These are phyloP conservation scores for Taxidea taxus DNA, from an alignment of 2,113 vertebrate genomes.

Conservation along the genomic window DNA sequence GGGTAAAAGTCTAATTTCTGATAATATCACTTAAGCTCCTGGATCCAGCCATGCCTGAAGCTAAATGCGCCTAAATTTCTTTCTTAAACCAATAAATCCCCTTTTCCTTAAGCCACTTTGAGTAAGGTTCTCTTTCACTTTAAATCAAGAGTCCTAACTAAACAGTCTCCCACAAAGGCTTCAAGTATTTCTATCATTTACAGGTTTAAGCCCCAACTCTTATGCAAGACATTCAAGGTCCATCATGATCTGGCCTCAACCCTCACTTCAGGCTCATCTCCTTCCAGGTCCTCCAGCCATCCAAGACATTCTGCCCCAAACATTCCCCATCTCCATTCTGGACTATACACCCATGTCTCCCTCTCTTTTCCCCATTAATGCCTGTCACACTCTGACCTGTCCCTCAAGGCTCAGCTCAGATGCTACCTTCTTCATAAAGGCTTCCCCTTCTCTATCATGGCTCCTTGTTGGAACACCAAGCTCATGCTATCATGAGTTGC, in stretches of 20 bases:
- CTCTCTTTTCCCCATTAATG: not conserved
- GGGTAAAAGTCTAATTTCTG: not conserved
- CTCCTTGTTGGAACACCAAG: not conserved
- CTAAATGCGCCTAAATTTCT: not conserved
- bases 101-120: not conserved
- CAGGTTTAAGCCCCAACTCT: not conserved
- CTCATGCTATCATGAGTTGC: not conserved
- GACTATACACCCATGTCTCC: too few relatives aligned
- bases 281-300: not conserved
- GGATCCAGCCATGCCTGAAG: not conserved
- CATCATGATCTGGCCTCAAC: not conserved
- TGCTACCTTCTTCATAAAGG: not conserved
- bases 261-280: not conserved
- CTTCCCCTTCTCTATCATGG: not conserved
- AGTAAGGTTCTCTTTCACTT: not conserved
- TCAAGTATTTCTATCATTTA: not conserved
- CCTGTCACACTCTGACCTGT: not conserved
- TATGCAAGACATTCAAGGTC: not conserved
- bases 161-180: not conserved
- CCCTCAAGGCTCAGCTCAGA: not conserved
- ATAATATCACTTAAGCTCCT: not conserved
- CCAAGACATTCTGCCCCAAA: not conserved
- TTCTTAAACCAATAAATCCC: not conserved
- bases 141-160: not conserved
- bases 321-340: not conserved